Evolutionary conservation across 2,888 invertebrate species (phyloP), one percentile per base, ranked within the genome.

Genomic region (Elaeidobius kamerunicus): DNA sequence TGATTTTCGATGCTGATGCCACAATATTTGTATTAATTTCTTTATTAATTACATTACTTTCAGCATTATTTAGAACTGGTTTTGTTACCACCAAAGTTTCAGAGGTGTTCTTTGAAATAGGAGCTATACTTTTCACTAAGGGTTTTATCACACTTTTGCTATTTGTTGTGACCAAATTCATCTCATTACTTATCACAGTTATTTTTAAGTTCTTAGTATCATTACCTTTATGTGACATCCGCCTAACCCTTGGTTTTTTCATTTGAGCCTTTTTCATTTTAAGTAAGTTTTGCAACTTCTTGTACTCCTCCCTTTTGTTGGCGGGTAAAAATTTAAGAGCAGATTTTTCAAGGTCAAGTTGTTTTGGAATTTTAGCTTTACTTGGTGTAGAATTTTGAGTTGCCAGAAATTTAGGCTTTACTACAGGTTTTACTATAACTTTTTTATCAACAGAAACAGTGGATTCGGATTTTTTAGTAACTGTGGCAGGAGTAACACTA

Each of bases 221-320:
- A 36, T 2, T 42, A 18, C 43, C 28, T 44, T 38, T 58, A 18
- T 46, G 14, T 3, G 60, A 57, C 34, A 40, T 35, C n/a, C 57
- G 45, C 42, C 58, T 56, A 11, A 55, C 19, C 35, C 56, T 49
- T 15, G 56, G 54, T 51, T 56, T 61, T 35, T 41, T 44, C 16
- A 35, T 28, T 27, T 58, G 61, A 2, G 70, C 69, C 47, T 63
- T 65, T 49, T 67, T 64, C 35, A 73, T 54, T 57, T 67, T 65
- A 32, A 74, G 57, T 58, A 66, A 67, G 52, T 66, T 64, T 46
- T 70, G 65, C 40, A 74, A 59, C 52, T 65, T 63, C 30, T 67
- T 67, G 61, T 74, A 74, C 55, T 74, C 73, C 30, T 68, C 53
- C 61, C 73, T 73, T 60, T 73, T 69, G 5, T 65, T 67, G 59